Evolutionary conservation across 2,888 invertebrate species (phyloP).

Genomic region (Periphyllus acericola): DNA sequence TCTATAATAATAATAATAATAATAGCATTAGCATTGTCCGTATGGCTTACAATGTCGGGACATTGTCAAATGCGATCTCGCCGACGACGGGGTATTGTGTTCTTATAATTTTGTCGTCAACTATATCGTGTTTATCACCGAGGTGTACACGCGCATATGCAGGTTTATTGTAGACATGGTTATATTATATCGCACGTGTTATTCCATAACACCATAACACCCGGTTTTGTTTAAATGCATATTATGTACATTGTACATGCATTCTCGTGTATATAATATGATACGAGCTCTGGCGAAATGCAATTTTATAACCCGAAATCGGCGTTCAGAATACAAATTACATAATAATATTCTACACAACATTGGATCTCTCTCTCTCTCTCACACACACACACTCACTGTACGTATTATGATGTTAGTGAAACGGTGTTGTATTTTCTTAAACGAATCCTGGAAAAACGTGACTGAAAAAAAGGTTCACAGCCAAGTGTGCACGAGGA

Average conservation of each 20-base stretch:
- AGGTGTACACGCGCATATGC: not conserved
- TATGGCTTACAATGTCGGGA: not conserved
- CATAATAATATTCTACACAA: not conserved
- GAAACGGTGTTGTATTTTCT: not conserved
- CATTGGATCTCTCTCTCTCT: not conserved
- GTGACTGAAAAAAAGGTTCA: conserved; percentile 1
- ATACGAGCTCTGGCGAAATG: not conserved
- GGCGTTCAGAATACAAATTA: conserved; percentile 1
- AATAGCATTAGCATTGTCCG: not conserved
- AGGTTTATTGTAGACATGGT: not conserved
- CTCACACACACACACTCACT: too few species aligned
- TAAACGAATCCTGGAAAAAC: not conserved
- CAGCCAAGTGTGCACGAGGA: not conserved
- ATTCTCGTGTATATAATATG: not conserved
- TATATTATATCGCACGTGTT: not conserved
- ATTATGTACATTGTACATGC: not conserved
- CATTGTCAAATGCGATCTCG: not conserved
- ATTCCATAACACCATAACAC: not conserved
- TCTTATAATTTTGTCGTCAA: conserved; percentile 2
- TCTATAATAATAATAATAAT: not conserved
- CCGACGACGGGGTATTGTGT: not conserved
- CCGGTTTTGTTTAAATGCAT: not conserved
- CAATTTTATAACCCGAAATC: conserved; percentile 31
- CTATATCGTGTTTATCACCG: not conserved
- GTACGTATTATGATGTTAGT: not conserved